Evolutionary conservation across 1,140 invertebrate species (phyloP).

Genomic region (Temnothorax longispinosus): DNA sequence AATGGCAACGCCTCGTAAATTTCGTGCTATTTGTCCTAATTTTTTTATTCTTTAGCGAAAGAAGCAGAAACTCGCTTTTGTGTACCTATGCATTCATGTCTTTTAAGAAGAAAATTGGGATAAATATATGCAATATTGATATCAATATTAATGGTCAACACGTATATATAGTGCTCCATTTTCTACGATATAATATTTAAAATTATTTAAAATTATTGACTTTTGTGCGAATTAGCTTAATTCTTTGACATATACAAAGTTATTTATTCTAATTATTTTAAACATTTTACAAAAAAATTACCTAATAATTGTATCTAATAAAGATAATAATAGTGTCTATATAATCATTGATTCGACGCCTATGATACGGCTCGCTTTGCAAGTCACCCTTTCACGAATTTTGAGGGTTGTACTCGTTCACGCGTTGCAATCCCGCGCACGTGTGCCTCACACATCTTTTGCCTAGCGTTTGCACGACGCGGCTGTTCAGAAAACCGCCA

Average conservation of each 20-base stretch:
- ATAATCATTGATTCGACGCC: slow-evolving; percentile 33
- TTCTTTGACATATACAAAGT: not conserved
- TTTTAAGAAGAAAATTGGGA: not conserved
- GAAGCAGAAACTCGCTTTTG: not conserved
- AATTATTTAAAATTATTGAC: not conserved
- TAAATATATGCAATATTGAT: not conserved
- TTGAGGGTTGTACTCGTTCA: slow-evolving; percentile 21
- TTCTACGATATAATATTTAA: not conserved
- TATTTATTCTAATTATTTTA: not conserved
- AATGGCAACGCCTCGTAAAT: slow-evolving; percentile 23
- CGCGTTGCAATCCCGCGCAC: slow-evolving; percentile 59
- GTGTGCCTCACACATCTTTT: slow-evolving; percentile 19
- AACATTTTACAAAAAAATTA: not conserved
- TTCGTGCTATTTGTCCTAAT: not conserved
- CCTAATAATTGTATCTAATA: not conserved
- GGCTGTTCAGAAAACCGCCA: slow-evolving; percentile 55
- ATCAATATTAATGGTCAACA: not conserved
- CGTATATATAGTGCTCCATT: not conserved
- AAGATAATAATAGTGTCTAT: not conserved
- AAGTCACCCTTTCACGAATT: slow-evolving; percentile 54
- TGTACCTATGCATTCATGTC: not conserved
- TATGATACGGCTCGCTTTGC: slow-evolving; percentile 55
- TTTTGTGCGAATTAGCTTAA: not conserved
- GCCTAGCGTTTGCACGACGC: slow-evolving; percentile 34
- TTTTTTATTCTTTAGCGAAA: not conserved